These are phyloP conservation scores for Drosophila incognita DNA, from an alignment of 2,888 invertebrate species.

Conservation along the genomic window DNA sequence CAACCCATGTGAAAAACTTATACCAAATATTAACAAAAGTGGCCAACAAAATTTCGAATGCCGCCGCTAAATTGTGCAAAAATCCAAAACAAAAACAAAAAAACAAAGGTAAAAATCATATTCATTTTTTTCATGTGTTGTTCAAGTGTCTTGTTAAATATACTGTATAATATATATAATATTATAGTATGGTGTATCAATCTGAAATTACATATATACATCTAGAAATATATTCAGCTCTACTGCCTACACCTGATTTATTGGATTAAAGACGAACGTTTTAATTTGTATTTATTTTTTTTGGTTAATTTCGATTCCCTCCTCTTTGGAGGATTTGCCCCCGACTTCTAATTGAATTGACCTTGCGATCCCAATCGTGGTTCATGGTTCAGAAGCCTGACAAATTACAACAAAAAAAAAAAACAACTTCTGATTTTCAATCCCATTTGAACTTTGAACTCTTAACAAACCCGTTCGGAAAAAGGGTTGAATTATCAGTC, in stretches of 20 bases:
- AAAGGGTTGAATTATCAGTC: conserved; percentile 31
- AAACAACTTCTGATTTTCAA: neutral
- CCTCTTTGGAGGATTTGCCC: neutral
- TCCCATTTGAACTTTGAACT: conserved; percentile 44
- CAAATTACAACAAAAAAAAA: conserved; percentile 2
- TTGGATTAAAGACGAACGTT: conserved; percentile 35
- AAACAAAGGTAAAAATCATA: conserved; percentile 11
- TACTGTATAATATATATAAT: conserved; percentile 13
- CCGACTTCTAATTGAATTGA: conserved; percentile 28
- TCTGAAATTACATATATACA: neutral
- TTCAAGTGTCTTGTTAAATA: conserved; percentile 30
- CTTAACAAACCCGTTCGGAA: neutral
- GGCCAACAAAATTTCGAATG: conserved; percentile 57
- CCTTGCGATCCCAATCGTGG: conserved; percentile 12
- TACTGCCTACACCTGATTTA: neutral
- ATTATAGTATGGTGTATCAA: conserved; percentile 1
- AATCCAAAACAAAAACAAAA: conserved; percentile 52
- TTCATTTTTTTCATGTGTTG: conserved; percentile 42
- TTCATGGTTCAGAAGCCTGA: conserved; percentile 24
- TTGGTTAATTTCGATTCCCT: neutral
- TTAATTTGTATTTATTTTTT: neutral
- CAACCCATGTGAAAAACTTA: conserved; percentile 38
- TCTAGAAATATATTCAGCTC: neutral
- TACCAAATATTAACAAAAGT: conserved; percentile 20
- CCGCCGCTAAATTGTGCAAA: conserved; percentile 69